Evolutionary conservation across 2,113 vertebrate genomes (phyloP), one percentile per base, ranked within the genome.

Genomic region (Peromyscus leucopus): DNA sequence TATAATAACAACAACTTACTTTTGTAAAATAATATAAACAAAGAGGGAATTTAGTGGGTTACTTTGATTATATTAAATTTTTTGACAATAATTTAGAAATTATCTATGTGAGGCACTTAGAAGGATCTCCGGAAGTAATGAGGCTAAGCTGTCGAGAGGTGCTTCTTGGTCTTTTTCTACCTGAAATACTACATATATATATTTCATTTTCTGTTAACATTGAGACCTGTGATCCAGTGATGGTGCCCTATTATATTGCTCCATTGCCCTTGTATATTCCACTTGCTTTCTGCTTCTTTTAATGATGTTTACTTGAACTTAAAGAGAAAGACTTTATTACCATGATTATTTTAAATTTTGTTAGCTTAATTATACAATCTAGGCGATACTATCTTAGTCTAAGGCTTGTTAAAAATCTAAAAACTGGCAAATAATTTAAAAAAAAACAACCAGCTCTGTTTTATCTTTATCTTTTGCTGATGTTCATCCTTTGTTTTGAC

Each of bases 251-350:
- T 85, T 80, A n/a, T 55, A 83, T 13, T 90, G 63, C 22, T 90
- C 92, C 71, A 91, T 84, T 94, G 88, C 71, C 80, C 92, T 19
- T 55, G 46, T 36, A 80, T 63, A 89, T 46, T 91, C 42, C 33
- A 76, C 36, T 94, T 90, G 48, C 21, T 95, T 96, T 93, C 22
- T 92, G 59, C 2, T 92, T 85, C 42, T 90, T 89, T 96, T 93
- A 97, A 96, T 90, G n/a, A 84, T 96, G 65, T 97, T 97, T 96
- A 97, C 79, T 92, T 94, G 39, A 97, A 95, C 55, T 90, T 88
- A 88, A 92, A 90, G 69, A 90, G 71, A 93, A 97, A 88, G 22
- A 19, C 10, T 55, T 85, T 89, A 55, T 85, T 57, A 21, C 28
- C 71, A 89, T 97, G 51, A 88, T 94, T 79, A 94, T 85, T 95